These are phyloP conservation scores for Pseudococcus viburni DNA, from an alignment of 2,888 invertebrate genomes.

Conservation along the genomic window DNA sequence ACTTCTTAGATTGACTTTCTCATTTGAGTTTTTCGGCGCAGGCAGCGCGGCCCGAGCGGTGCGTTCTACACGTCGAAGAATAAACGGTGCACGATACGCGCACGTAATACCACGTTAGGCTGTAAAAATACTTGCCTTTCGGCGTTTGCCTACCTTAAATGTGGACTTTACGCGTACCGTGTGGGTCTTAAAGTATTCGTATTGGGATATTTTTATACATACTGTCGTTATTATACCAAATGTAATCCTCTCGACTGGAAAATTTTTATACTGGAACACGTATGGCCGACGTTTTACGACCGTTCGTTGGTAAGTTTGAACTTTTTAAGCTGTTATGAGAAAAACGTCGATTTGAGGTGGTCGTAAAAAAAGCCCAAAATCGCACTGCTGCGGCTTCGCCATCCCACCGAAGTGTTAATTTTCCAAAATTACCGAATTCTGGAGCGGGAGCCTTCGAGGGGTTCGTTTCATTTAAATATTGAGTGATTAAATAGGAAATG, in stretches of 20 bases:
- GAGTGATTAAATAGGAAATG: background rate
- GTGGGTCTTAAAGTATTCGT: conserved; percentile 25
- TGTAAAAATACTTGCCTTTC: conserved; percentile 42
- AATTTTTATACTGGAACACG: conserved; percentile 29
- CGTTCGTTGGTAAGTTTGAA: background rate
- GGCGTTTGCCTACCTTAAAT: conserved; percentile 49
- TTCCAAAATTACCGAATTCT: background rate
- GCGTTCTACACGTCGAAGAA: background rate
- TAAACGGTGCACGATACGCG: background rate
- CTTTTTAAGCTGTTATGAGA: conserved; percentile 45
- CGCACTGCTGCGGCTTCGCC: background rate
- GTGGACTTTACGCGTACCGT: conserved; percentile 48
- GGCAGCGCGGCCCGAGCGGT: no score
- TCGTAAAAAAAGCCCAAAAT: conserved; percentile 17
- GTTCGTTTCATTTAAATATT: conserved; percentile 6
- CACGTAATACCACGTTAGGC: conserved; percentile 37
- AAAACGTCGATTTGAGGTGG: conserved; percentile 41
- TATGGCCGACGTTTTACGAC: conserved; percentile 26
- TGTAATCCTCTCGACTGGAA: conserved; percentile 47
- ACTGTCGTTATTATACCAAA: conserved; percentile 54
- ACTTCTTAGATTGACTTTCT: conserved; percentile 61
- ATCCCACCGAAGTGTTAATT: conserved; percentile 5
- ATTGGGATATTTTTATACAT: conserved; percentile 24
- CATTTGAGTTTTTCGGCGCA: conserved; percentile 31
- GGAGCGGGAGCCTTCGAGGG: background rate